A percentile compares a stretch with the other conserved stretches of the same genome.
These are phyloP conservation scores for Syritta pipiens DNA, from an alignment of 2,888 invertebrate genomes.

Conservation along the genomic window DNA sequence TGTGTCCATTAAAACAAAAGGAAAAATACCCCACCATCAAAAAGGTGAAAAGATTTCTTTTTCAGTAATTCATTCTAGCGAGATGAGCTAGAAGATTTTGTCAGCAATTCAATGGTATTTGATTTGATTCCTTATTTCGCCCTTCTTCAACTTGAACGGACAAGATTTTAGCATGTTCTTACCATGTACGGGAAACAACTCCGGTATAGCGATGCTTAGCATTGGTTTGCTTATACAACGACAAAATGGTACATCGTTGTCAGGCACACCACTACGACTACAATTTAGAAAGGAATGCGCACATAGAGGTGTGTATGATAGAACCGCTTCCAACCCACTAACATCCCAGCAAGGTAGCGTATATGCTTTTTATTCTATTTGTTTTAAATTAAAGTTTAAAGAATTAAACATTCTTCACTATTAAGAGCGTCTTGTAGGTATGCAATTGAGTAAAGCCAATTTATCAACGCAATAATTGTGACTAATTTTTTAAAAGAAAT, in stretches of 20 bases:
- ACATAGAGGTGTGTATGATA: conserved; percentile 91
- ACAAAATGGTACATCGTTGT: conserved; percentile 87
- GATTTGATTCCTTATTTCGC: conserved; percentile 12
- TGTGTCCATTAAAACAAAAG: conserved; percentile 91
- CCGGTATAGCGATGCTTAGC: conserved; percentile 92
- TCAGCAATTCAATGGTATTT: conserved; percentile 10
- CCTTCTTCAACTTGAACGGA: conserved; percentile 17
- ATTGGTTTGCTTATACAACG: conserved; percentile 92
- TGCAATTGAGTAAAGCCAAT: conserved; percentile 47
- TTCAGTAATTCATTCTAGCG: too few relatives aligned
- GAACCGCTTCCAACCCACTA: conserved; percentile 79
- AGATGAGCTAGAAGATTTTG: neutral
- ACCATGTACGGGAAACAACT: conserved; percentile 92
- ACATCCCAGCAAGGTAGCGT: conserved; percentile 80
- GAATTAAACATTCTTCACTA: conserved; percentile 32
- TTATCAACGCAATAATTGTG: conserved; percentile 35
- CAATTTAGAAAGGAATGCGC: conserved; percentile 95
- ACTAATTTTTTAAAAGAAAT: conserved; percentile 28
- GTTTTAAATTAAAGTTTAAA: conserved; percentile 39
- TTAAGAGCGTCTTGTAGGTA: conserved; percentile 50
- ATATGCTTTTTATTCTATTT: conserved; percentile 72
- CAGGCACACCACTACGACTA: conserved; percentile 92
- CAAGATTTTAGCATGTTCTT: conserved; percentile 92
- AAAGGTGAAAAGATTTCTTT: conserved; percentile 85
- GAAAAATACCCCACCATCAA: conserved; percentile 90